These are phyloP conservation scores for Pimpla rufipes DNA, from an alignment of 2,888 invertebrate genomes.

Conservation along the genomic window DNA sequence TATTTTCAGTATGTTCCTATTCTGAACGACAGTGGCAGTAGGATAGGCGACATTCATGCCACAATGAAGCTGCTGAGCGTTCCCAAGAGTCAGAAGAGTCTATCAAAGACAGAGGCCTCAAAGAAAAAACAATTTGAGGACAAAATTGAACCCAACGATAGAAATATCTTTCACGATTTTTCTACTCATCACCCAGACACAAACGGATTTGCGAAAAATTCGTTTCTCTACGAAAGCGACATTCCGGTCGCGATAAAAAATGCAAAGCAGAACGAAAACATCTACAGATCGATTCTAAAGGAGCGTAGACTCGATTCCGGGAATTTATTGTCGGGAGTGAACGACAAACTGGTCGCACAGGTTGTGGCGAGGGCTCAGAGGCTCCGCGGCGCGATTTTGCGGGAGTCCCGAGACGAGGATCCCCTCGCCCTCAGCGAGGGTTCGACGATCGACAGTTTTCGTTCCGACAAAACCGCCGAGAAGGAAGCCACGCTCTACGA, in stretches of 20 bases:
- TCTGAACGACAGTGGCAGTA: slow-evolving; percentile 76
- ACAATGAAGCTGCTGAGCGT: slow-evolving; percentile 75
- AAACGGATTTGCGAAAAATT: slow-evolving; percentile 17
- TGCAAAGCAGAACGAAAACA: slow-evolving; percentile 70
- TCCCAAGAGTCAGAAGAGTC: slow-evolving; percentile 59
- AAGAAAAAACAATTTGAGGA: slow-evolving; percentile 20
- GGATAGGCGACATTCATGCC: slow-evolving; percentile 82
- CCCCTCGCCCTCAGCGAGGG: slow-evolving; percentile 72
- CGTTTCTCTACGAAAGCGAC: slow-evolving; percentile 52
- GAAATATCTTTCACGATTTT: not conserved
- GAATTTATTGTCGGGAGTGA: slow-evolving; percentile 72
- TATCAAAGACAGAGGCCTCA: not conserved
- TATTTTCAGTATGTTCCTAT: slow-evolving; percentile 81
- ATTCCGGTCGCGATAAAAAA: slow-evolving; percentile 60
- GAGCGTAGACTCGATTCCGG: slow-evolving; percentile 69
- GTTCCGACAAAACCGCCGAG: slow-evolving; percentile 62
- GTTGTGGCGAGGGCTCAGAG: slow-evolving; percentile 79
- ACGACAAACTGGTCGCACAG: slow-evolving; percentile 79
- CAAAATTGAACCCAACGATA: slow-evolving; percentile 6
- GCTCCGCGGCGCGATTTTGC: slow-evolving; percentile 79
- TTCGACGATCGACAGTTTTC: slow-evolving; percentile 71
- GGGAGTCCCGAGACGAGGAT: slow-evolving; percentile 77
- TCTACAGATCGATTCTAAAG: slow-evolving; percentile 77
- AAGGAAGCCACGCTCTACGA: slow-evolving; percentile 76
- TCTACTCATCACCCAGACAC: not conserved